phyloP scores from a whole-genome alignment of 2,113 vertebrate genomes.

The Ceuthmochares aereus region DNA sequence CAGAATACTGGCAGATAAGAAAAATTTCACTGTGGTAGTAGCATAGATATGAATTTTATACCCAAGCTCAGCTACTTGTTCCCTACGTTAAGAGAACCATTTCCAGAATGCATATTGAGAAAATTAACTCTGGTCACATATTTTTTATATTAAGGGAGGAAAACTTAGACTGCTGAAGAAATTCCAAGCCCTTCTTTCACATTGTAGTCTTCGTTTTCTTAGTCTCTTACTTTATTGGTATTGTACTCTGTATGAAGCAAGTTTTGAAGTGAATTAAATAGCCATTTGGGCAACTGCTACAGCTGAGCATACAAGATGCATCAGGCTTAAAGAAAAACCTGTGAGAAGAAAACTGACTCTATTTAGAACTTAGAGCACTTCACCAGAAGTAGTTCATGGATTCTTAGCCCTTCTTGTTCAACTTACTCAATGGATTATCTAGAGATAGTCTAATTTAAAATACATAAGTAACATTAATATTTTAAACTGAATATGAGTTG shows the following conservation, averaged over 20 bases:
- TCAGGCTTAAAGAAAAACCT: background rate
- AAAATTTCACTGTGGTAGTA: background rate
- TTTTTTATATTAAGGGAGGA: constrained; percentile 11
- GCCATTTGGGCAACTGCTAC: background rate
- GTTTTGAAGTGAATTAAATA: background rate
- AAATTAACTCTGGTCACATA: constrained; percentile 20
- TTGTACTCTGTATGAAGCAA: background rate
- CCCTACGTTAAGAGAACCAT: background rate
- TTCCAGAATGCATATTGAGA: constrained; percentile 23
- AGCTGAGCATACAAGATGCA: background rate
- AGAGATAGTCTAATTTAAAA: background rate
- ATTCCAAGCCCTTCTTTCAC: background rate
- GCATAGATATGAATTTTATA: background rate
- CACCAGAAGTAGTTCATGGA: background rate
- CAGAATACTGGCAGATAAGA: background rate
- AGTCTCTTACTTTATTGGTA: background rate
- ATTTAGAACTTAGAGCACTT: background rate
- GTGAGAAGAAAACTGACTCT: background rate
- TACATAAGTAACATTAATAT: background rate
- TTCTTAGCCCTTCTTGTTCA: background rate
- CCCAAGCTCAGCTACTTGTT: background rate
- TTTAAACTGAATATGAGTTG: rapidly evolving
- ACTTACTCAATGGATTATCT: background rate
- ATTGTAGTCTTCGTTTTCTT: background rate
- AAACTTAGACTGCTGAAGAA: constrained; percentile 29